Conservation (phyloP, 2,888 invertebrate genomes). For the Hedychridium roseum region DNA sequence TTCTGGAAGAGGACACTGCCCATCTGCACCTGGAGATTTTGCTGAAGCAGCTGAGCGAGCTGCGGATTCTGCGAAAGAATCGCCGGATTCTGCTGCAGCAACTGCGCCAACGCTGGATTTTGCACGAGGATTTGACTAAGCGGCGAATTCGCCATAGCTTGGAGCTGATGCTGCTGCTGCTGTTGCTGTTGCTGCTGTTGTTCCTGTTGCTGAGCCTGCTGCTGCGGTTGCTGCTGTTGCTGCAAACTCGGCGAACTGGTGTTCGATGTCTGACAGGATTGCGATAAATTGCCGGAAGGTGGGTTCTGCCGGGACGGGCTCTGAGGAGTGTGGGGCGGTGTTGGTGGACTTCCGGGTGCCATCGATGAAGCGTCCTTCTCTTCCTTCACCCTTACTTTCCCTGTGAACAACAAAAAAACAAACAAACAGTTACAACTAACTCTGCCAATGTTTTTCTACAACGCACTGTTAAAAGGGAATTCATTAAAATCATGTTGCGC, state of each 20-base stretch:
- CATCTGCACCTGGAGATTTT: conserved; percentile 60
- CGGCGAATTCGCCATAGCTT: conserved; percentile 48
- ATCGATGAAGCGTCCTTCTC: conserved; percentile 60
- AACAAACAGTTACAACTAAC: too few species aligned
- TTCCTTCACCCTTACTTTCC: conserved; percentile 56
- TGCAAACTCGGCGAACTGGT: conserved; percentile 39
- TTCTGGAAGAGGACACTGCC: conserved; percentile 55
- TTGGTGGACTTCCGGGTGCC: conserved; percentile 62
- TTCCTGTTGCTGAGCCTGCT: conserved; percentile 19
- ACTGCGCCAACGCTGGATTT: conserved; percentile 58
- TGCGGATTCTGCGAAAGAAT: conserved; percentile 59
- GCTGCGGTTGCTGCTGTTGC: conserved; percentile 21
- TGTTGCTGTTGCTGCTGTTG: conserved; percentile 16
- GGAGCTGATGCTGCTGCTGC: conserved; percentile 35
- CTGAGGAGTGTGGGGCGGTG: conserved; percentile 61
- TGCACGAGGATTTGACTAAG: conserved; percentile 57
- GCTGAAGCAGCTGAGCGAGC: conserved; percentile 58
- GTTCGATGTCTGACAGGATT: conserved; percentile 53
- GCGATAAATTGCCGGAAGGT: conserved; percentile 39
- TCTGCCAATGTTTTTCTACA: too few species aligned
- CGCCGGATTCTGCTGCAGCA: conserved; percentile 58
- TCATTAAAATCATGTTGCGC: too few species aligned
- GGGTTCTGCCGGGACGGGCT: conserved; percentile 58
- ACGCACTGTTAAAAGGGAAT: too few species aligned
- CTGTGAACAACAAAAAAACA: too few species aligned